Evolutionary conservation across 2,113 vertebrate species (phyloP).

Genomic region (Ciconia boyciana): DNA sequence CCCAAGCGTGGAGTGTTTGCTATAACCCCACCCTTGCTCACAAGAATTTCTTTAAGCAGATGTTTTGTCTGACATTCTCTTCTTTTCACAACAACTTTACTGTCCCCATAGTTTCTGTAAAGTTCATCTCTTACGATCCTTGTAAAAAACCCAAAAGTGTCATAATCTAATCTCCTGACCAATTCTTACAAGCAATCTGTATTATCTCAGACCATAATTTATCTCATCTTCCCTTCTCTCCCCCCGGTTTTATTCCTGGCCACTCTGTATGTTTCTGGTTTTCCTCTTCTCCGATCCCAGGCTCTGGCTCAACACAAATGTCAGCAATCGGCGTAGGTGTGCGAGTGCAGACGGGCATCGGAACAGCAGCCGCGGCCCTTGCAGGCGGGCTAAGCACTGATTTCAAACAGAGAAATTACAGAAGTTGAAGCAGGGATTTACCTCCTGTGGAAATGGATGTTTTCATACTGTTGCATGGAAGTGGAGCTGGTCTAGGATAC

Average conservation of each 20-base stretch:
- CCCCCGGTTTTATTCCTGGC: no score
- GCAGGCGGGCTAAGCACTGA: rapidly evolving
- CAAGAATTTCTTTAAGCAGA: neutral
- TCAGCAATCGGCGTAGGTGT: rapidly evolving
- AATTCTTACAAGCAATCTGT: neutral
- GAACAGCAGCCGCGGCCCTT: neutral
- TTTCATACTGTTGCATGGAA: neutral
- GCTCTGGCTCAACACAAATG: neutral
- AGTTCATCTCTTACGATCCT: no score
- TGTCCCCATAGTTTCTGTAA: rapidly evolving
- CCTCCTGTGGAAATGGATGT: neutral
- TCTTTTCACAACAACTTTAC: rapidly evolving
- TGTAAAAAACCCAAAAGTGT: rapidly evolving
- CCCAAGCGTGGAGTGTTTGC: neutral
- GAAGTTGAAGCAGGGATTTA: neutral
- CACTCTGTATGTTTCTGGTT: rapidly evolving
- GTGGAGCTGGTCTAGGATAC: neutral
- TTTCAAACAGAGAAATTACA: neutral
- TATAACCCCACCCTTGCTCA: neutral
- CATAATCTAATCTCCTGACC: neutral
- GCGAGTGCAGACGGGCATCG: rapidly evolving
- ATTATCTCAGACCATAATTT: neutral
- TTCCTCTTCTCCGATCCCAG: neutral
- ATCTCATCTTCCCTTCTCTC: neutral
- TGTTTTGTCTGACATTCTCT: no score